Conservation (phyloP, 2,888 invertebrate genomes). For the Steromphala cineraria region DNA sequence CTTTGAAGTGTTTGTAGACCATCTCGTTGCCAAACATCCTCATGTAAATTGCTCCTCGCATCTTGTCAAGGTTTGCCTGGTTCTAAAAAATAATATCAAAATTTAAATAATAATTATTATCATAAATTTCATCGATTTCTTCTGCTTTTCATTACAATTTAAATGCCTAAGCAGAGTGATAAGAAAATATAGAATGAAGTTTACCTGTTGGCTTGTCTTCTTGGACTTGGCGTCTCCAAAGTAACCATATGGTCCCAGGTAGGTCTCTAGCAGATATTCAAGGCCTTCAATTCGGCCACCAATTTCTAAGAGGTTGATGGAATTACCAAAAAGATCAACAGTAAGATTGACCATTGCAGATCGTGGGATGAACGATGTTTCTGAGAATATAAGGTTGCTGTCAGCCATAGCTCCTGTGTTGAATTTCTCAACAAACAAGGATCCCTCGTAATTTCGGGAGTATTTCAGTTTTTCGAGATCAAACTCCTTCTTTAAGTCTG, state of each 20-base stretch:
- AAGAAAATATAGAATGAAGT: not conserved
- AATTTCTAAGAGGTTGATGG: constrained; percentile 89
- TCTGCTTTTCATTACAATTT: no score
- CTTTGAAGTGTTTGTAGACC: constrained; percentile 55
- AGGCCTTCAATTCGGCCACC: constrained; percentile 91
- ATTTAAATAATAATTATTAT: no score
- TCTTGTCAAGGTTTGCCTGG: constrained; percentile 43
- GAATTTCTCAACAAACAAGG: constrained; percentile 87
- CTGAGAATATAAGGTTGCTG: constrained; percentile 72
- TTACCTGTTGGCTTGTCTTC: not conserved
- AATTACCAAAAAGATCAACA: constrained; percentile 82
- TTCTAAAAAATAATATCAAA: not conserved
- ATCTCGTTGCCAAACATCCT: constrained; percentile 93
- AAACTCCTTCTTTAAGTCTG: constrained; percentile 87
- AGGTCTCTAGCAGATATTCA: constrained; percentile 87
- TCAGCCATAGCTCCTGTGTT: constrained; percentile 78
- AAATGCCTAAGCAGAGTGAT: no score
- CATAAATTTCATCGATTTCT: no score
- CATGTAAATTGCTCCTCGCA: constrained; percentile 80
- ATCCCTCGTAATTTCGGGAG: constrained; percentile 91
- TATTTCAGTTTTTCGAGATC: constrained; percentile 91
- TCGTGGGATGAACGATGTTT: constrained; percentile 72
- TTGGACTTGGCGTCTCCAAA: constrained; percentile 76
- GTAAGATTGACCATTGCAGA: constrained; percentile 73
- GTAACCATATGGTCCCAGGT: constrained; percentile 82